phyloP scores from a whole-genome alignment of 2,113 vertebrate species.

The Lepidiolamprologus cunningtoni region DNA sequence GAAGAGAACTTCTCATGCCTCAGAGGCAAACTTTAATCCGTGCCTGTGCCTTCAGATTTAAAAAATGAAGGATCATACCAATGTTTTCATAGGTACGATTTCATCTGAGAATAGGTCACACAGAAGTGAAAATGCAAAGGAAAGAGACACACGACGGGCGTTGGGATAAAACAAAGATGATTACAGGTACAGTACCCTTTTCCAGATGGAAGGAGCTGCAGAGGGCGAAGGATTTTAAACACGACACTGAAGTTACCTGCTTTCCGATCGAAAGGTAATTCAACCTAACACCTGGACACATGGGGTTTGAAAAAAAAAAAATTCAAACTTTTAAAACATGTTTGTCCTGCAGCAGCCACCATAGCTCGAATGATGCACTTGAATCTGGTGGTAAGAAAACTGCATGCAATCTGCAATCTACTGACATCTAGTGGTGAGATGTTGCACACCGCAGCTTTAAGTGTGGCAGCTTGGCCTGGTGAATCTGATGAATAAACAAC shows the following conservation, averaged over 20 bases:
- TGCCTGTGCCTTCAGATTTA: neutral
- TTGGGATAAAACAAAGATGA: neutral
- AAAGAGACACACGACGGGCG: neutral
- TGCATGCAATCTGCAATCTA: neutral
- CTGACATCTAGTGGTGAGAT: neutral
- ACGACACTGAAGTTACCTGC: neutral
- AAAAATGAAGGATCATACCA: neutral
- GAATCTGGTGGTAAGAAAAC: neutral
- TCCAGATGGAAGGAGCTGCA: neutral
- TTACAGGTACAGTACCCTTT: neutral
- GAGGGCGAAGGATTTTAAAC: neutral
- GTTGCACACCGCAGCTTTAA: neutral
- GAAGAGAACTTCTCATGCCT: neutral
- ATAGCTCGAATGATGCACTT: neutral
- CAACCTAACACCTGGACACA: neutral
- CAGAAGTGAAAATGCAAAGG: neutral
- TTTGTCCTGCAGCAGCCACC: neutral
- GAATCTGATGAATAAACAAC: neutral
- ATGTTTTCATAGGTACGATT: rapidly evolving
- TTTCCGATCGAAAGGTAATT: neutral
- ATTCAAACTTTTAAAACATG: neutral
- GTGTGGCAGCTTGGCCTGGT: neutral
- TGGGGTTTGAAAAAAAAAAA: neutral
- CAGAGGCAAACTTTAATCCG: neutral
- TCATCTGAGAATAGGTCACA: neutral